Conservation (phyloP, 2,888 invertebrate species). For the Embidobia sp. region DNA sequence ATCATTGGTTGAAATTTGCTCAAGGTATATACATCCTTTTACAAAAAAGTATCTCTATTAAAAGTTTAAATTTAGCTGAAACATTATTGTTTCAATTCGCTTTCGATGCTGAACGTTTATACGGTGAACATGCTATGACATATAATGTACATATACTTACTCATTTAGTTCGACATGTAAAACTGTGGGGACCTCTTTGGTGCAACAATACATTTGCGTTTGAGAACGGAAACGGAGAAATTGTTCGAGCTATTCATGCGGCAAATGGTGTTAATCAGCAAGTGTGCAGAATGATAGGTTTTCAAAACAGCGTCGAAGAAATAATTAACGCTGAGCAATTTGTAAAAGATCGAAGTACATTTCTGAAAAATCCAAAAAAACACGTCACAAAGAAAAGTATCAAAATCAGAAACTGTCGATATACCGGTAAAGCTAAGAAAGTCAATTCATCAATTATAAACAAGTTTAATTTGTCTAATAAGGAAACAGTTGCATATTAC, state of each 20-base stretch:
- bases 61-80: slow-evolving; percentile 15
- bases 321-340: too few relatives aligned
- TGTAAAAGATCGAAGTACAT: too few relatives aligned
- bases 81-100: slow-evolving; percentile 12
- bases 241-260: slow-evolving; percentile 20
- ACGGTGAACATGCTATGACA: too few relatives aligned
- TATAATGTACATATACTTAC: slow-evolving; percentile 46
- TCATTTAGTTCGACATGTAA: slow-evolving; percentile 40
- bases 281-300: background rate
- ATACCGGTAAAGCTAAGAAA: too few relatives aligned
- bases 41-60: background rate
- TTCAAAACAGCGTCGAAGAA: background rate
- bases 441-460: too few relatives aligned
- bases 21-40: slow-evolving; percentile 17
- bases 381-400: background rate
- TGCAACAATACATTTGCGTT: slow-evolving; percentile 41
- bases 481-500: background rate
- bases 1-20: slow-evolving; percentile 2
- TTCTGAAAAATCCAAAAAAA: too few relatives aligned
- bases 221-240: slow-evolving; percentile 22
- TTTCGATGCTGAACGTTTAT: slow-evolving; percentile 10
- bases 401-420: background rate
- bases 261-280: slow-evolving; percentile 21
- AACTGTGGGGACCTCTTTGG: slow-evolving; percentile 44
- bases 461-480: too few relatives aligned